phyloP scores from a whole-genome alignment of 2,113 vertebrate genomes.

The Beaufortia kweichowensis region DNA sequence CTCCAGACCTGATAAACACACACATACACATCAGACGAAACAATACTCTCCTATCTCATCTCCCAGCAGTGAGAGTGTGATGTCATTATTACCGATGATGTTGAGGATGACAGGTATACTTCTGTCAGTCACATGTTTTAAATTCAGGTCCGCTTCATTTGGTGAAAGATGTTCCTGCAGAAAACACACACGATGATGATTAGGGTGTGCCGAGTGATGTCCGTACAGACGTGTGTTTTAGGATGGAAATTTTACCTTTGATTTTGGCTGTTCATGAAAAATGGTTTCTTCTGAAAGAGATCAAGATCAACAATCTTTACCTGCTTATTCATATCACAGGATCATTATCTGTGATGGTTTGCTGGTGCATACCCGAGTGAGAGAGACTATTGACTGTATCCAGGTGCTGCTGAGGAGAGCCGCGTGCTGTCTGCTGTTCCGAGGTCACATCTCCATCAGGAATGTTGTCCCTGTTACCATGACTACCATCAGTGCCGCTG shows the following conservation, averaged over 20 bases:
- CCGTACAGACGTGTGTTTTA: not conserved
- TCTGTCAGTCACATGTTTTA: slow-evolving; percentile 77
- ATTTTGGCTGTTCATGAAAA: not conserved
- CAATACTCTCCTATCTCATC: not conserved
- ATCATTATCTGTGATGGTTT: not conserved
- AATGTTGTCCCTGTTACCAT: not conserved
- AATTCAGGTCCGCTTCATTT: slow-evolving; percentile 75
- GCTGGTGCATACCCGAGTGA: slow-evolving; percentile 52
- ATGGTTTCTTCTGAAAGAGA: not conserved
- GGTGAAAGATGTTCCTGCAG: slow-evolving; percentile 66
- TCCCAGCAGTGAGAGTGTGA: not conserved
- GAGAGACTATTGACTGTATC: too few relatives aligned
- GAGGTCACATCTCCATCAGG: not conserved
- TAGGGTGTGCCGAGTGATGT: not conserved
- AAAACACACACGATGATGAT: not conserved
- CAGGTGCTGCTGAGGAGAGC: too few relatives aligned
- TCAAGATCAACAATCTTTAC: not conserved
- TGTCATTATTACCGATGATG: slow-evolving; percentile 82
- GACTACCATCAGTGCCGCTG: slow-evolving; percentile 25
- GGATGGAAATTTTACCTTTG: not conserved
- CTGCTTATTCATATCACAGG: not conserved
- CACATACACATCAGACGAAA: slow-evolving; percentile 12
- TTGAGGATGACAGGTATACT: slow-evolving; percentile 89
- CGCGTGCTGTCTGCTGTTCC: slow-evolving; percentile 54
- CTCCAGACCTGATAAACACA: slow-evolving; percentile 78